A percentile compares a stretch with the other conserved stretches of the same genome.
These are phyloP conservation scores for Aphidius colemani DNA, from an alignment of 2,888 invertebrate species.

Conservation along the genomic window DNA sequence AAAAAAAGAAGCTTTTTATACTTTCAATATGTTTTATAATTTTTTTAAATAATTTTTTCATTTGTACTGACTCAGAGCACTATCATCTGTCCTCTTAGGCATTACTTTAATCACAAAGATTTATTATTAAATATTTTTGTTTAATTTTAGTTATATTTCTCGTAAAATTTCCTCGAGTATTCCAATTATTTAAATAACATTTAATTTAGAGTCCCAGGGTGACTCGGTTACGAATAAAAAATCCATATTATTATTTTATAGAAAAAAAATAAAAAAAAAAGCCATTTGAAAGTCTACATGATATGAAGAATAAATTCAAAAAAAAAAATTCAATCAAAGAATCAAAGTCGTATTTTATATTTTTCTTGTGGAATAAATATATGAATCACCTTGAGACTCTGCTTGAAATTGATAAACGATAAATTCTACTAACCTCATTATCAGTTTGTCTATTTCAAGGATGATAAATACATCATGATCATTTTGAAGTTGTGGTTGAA, in stretches of 20 bases:
- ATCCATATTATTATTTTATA: slow-evolving; percentile 1
- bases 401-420: slow-evolving; percentile 22
- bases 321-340: background rate
- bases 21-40: slow-evolving; percentile 33
- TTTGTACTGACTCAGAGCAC: slow-evolving; percentile 30
- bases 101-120: slow-evolving; percentile 25
- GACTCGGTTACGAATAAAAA: slow-evolving; percentile 23
- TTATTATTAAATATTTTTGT: slow-evolving; percentile 3
- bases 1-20: slow-evolving; percentile 27
- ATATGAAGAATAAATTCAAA: slow-evolving; percentile 1
- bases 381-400: slow-evolving; percentile 35
- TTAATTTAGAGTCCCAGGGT: slow-evolving; percentile 33
- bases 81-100: slow-evolving; percentile 35
- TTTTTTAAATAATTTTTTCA: slow-evolving; percentile 23
- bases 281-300: background rate
- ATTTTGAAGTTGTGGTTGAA: slow-evolving; percentile 62
- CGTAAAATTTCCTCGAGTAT: slow-evolving; percentile 11
- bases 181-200: slow-evolving; percentile 3
- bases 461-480: slow-evolving; percentile 47
- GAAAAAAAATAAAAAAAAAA: too few species aligned
- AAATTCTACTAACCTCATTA: slow-evolving; percentile 12
- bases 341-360: background rate
- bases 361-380: slow-evolving; percentile 11
- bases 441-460: slow-evolving; percentile 1
- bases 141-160: slow-evolving; percentile 6